These are phyloP conservation scores for Caranx ignobilis DNA, from an alignment of 2,113 vertebrate species.

Conservation along the genomic window DNA sequence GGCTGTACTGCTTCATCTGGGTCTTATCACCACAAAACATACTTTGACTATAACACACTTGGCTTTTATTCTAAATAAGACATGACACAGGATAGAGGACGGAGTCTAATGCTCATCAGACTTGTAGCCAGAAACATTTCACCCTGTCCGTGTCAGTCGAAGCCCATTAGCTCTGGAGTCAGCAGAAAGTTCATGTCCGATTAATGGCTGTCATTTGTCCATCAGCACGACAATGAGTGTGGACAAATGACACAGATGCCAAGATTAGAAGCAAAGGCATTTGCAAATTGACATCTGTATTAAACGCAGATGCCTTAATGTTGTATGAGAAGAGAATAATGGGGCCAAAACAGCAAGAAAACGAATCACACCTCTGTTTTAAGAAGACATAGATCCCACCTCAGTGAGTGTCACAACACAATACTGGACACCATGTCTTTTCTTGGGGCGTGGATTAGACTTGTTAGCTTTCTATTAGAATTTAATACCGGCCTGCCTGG, in stretches of 20 bases:
- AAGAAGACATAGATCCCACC: background rate
- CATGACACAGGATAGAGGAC: background rate
- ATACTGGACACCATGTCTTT: slow-evolving; percentile 8
- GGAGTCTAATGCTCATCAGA: background rate
- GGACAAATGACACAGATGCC: background rate
- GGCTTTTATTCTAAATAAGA: no score
- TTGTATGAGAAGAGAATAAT: background rate
- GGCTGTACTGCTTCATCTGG: slow-evolving; percentile 21
- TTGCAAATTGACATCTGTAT: background rate
- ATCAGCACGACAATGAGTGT: background rate
- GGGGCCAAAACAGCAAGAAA: background rate
- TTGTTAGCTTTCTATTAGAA: slow-evolving; percentile 83
- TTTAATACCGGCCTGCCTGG: slow-evolving; percentile 70
- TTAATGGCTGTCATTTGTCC: no score
- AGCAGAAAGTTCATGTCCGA: background rate
- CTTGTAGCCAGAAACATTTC: background rate
- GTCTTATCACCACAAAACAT: slow-evolving; percentile 20
- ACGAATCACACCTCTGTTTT: background rate
- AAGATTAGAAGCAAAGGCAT: background rate
- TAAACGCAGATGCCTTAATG: background rate
- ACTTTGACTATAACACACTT: background rate
- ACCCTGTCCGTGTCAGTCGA: background rate
- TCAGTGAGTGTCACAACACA: slow-evolving; percentile 20
- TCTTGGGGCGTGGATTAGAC: slow-evolving; percentile 74
- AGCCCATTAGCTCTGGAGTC: background rate